Evolutionary conservation across 1,140 invertebrate species (phyloP).

Genomic region (Aphelinus atriplicis): DNA sequence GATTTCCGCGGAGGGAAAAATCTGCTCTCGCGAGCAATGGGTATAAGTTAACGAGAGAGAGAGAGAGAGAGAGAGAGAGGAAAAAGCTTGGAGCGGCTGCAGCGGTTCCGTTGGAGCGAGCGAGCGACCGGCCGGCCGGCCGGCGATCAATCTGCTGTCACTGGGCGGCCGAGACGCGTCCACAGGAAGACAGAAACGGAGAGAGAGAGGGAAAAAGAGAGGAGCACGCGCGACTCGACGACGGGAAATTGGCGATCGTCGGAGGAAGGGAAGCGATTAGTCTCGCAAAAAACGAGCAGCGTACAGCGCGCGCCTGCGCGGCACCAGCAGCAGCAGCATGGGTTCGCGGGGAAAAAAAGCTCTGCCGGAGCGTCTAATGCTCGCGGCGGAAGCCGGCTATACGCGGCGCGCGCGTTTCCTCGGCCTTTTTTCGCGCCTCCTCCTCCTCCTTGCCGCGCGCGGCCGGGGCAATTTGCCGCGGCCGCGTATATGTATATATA

Average conservation of each 20-base stretch:
- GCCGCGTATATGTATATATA: background rate
- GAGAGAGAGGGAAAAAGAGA: conserved; percentile 3
- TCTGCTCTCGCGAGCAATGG: background rate
- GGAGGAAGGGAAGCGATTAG: conserved; percentile 26
- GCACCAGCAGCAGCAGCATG: background rate
- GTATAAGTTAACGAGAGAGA: background rate
- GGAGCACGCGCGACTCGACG: background rate
- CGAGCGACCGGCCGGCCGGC: no score
- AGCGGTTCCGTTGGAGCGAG: background rate
- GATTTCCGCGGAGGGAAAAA: conserved; percentile 4
- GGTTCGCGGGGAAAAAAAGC: conserved; percentile 17
- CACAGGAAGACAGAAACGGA: background rate
- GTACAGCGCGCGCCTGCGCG: no score
- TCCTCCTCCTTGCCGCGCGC: no score
- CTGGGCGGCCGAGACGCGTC: no score
- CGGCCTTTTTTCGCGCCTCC: conserved; percentile 46
- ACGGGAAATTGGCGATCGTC: conserved; percentile 32
- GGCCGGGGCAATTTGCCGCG: no score
- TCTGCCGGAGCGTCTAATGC: conserved; percentile 47
- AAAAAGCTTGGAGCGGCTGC: background rate
- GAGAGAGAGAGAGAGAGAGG: conserved; percentile 8
- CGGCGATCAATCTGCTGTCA: background rate
- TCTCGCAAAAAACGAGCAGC: conserved; percentile 21
- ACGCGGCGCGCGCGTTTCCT: conserved; percentile 58
- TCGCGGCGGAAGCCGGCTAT: conserved; percentile 41